phyloP scores from a whole-genome alignment of 2,888 invertebrate species.

The Chironomus riparius region DNA sequence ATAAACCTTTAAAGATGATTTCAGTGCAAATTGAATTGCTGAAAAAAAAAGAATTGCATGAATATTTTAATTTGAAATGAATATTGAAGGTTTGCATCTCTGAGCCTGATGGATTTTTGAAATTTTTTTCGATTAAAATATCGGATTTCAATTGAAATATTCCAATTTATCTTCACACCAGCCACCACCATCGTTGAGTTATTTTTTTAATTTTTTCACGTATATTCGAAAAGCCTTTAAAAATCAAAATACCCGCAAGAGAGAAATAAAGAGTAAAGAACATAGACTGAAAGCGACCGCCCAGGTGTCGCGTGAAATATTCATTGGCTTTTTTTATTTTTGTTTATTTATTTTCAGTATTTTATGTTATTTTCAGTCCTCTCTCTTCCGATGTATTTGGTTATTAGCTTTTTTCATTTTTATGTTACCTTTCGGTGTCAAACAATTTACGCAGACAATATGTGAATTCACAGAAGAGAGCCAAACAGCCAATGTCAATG shows the following conservation, averaged over 20 bases:
- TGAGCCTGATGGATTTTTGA: no score
- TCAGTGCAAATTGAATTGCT: no score
- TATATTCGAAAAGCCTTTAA: not conserved
- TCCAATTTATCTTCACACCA: no score
- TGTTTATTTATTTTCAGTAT: not conserved
- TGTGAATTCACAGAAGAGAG: not conserved
- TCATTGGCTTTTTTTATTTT: not conserved
- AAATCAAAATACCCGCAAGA: not conserved
- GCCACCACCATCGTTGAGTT: not conserved
- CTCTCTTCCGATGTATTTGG: no score
- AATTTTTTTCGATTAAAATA: no score
- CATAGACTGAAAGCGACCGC: not conserved
- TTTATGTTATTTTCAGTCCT: not conserved
- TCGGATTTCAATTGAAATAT: no score
- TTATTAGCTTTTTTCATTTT: no score
- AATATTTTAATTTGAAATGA: no score
- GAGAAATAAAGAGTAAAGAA: not conserved
- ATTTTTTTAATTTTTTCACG: not conserved
- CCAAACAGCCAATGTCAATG: not conserved
- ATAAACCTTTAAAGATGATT: no score
- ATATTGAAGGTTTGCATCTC: no score
- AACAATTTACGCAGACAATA: not conserved
- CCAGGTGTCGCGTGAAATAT: constrained; percentile 7
- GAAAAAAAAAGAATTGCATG: no score
- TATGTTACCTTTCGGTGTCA: no score